These are phyloP conservation scores for Archaeoteleia sp. DNA, from an alignment of 2,888 invertebrate genomes.

Conservation along the genomic window DNA sequence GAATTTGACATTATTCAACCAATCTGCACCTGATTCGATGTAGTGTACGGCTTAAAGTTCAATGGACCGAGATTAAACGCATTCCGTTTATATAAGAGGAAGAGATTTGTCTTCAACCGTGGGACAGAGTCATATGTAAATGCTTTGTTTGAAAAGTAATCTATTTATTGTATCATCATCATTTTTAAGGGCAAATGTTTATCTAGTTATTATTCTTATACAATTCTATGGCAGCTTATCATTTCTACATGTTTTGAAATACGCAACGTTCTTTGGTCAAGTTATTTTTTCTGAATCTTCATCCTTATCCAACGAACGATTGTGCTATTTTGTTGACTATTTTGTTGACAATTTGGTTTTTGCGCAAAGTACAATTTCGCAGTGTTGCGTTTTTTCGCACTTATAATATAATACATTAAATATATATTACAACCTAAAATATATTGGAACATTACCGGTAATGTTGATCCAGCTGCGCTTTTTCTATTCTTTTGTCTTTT, in stretches of 20 bases:
- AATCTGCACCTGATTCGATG: conserved; percentile 62
- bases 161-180: conserved; percentile 22
- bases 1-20: conserved; percentile 60
- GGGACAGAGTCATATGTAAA: conserved; percentile 40
- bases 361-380: background rate
- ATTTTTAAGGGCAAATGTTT: background rate
- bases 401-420: background rate
- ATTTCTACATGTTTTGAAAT: too few species aligned
- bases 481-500: conserved; percentile 96
- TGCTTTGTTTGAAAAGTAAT: conserved; percentile 18
- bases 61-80: conserved; percentile 63
- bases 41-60: conserved; percentile 40
- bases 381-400: too few species aligned
- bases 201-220: too few species aligned
- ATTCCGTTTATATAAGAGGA: conserved; percentile 54
- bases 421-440: background rate
- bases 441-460: conserved; percentile 81
- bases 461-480: conserved; percentile 91
- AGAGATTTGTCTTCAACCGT: conserved; percentile 48
- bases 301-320: too few species aligned
- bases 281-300: too few species aligned
- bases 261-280: too few species aligned
- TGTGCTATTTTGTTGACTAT: too few species aligned
- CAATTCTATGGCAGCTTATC: too few species aligned
- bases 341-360: too few species aligned